Base-by-base conservation (phyloP, 2,888 invertebrate genomes). In the Autographa pulchrina region DNA sequence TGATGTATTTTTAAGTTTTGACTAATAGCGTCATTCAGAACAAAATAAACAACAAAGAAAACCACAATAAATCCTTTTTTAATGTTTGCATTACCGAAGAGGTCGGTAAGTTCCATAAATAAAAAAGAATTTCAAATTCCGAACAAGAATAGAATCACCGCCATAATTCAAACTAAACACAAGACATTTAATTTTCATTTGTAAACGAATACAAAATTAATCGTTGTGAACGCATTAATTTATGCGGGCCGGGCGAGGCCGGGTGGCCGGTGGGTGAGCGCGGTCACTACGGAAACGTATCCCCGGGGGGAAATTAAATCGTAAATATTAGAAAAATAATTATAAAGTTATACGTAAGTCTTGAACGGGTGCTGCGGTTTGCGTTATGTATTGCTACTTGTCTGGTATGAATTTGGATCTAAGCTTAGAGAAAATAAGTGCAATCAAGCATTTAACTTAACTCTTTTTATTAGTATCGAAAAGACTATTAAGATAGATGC, bases 301-400 rank as follows among this genome's bases (percentile, higher is more conserved):
- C 82, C 82, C 74, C 71, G 61, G 74, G 78, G 84, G 92, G 92
- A 92, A 92, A 92, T 92, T 88, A 92, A 90, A 88, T 80, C 89
- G 87, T 91, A 90, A 92, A 91, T 92, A 92, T 91, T 89, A 90
- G 88, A 92, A 92, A 91, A 89, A 90, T 87, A 85, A 86, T 78
- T 78, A 81, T 62, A 56, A 73, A 64, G 62, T 64, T 58, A 31
- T 56, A 52, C 58, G 74, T 65, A 56, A 18, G 18, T 61, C 59
- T 59, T 59, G 31, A 35, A 58, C 65, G 31, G 59, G 65, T 65
- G 41, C 31, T 59, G 41, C 5, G 52, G 65, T 54, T 41, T 32
- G 31, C 18, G 14, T 59, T 60, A 6, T 66, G 32, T 60, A 59
- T 65, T 32, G 13, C 2, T 16, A 14, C 16, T n/a, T 32, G 43